Percentiles rank a stretch among this genome's conserved stretches.
Conservation (phyloP, 2,888 invertebrate genomes). For the Zaprionus obscuricornis region DNA sequence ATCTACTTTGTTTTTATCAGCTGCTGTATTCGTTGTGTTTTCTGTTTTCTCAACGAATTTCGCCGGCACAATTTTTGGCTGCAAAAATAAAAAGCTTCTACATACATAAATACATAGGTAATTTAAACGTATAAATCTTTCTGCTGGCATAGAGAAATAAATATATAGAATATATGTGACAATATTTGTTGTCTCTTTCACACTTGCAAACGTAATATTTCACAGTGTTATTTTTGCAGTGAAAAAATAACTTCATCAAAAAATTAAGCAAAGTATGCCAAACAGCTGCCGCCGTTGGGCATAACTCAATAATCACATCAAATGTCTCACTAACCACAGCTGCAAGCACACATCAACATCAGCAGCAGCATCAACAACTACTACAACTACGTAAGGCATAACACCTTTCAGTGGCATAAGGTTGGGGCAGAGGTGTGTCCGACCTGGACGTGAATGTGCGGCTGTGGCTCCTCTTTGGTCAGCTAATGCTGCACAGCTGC, state of each 20-base stretch:
- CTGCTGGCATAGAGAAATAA: no score
- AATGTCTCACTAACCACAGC: slow-evolving; percentile 63
- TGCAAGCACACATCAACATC: slow-evolving; percentile 48
- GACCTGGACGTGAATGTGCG: slow-evolving; percentile 27
- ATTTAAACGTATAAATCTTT: no score
- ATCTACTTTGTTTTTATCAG: slow-evolving; percentile 39
- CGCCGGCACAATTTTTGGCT: slow-evolving; percentile 11
- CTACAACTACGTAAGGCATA: no score
- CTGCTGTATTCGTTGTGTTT: slow-evolving; percentile 19
- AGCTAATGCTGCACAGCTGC: slow-evolving; percentile 72
- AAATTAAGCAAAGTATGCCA: slow-evolving; percentile 72
- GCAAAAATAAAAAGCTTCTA: no score
- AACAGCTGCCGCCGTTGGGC: slow-evolving; percentile 76
- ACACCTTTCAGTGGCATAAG: slow-evolving; percentile 22
- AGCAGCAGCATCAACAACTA: slow-evolving; percentile 19
- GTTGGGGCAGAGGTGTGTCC: slow-evolving; percentile 69
- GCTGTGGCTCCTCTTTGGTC: slow-evolving; percentile 36
- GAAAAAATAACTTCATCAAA: slow-evolving; percentile 67
- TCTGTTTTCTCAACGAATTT: slow-evolving; percentile 22
- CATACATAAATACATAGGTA: no score
- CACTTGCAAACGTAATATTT: not conserved
- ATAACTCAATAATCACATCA: slow-evolving; percentile 77
- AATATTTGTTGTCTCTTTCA: slow-evolving; percentile 27
- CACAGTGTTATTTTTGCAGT: slow-evolving; percentile 23
- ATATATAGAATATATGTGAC: no score